Evolutionary conservation across 2,797 vertebrate genomes (phyloP), one percentile per base, ranked within the genome.

Genomic region (Pachyuromys duprasi): DNA sequence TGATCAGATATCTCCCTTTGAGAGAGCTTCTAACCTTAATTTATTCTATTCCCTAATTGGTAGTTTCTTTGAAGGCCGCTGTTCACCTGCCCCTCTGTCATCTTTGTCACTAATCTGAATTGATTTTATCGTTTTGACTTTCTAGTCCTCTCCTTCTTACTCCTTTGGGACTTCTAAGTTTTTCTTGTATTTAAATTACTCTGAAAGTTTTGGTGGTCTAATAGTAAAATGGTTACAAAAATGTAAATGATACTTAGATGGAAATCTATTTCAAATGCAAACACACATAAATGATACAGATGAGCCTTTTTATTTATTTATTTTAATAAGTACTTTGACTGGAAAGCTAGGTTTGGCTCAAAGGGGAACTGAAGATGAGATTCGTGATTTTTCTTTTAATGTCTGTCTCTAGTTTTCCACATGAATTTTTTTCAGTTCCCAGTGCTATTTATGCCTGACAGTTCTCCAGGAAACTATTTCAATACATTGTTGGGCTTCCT

Each of bases 211-310:
- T 83, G 96, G n/a, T 94, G 72, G 83, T 91, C 83, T 95, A 91
- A 87, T 97, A 95, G 72, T 65, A 76, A 95, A 95, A 92, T 74
- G 31, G 96, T 84, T 67, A 91, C 67, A 89, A 95, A 96, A 95
- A 92, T 92, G 70, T 94, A 93, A 91, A 83, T 95, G 75, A 39
- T 1, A 76, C 80, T 89, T 82, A 86, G 53, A 74, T 76, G 88
- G 94, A 62, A 95, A 87, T 96, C 62, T 94, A 89, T 96, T 97
- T 95, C 89, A 96, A 96, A 95, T 95, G 75, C 87, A 95, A 95
- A 89, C 89, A 82, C 20, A 53, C 18, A 65, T 82, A 92, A 91
- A 84, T 63, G n/a, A 55, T 91, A 90, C 84, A 74, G 39, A 70
- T 67, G 93, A 86, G 81, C 45, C 6, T 93, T 31, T 86, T 92